phyloP scores from a whole-genome alignment of 2,113 vertebrate species.

The Empidonax traillii region DNA sequence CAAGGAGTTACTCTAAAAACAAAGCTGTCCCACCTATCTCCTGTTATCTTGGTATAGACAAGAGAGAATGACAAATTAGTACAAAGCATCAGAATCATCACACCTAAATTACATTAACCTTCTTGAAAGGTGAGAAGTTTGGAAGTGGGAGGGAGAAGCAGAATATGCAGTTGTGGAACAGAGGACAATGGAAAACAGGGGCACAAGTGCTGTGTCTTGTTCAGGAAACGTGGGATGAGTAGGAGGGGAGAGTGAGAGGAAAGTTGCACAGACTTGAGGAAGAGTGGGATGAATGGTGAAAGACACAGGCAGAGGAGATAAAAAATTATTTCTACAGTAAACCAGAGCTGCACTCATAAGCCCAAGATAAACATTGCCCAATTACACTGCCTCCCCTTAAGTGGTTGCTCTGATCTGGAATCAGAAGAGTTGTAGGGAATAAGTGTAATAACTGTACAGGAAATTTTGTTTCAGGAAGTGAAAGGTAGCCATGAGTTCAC shows the following conservation, averaged over 20 bases:
- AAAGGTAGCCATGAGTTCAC: neutral
- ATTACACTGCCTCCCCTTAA: neutral
- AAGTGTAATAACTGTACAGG: neutral
- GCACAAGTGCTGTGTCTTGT: neutral
- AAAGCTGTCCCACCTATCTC: neutral
- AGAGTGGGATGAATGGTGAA: neutral
- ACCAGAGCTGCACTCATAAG: neutral
- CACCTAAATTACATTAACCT: neutral
- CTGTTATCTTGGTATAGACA: neutral
- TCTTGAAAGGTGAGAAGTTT: neutral
- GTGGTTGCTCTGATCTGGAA: rapidly evolving
- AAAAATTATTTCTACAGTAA: neutral
- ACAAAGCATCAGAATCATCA: neutral
- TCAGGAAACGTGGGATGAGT: neutral
- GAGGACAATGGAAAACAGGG: neutral
- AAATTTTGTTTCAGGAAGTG: neutral
- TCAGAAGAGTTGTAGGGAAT: neutral
- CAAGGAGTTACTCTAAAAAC: neutral
- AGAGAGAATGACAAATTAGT: neutral
- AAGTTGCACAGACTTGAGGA: neutral
- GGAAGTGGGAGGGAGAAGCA: neutral
- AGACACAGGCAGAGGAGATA: neutral
- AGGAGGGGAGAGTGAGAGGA: neutral
- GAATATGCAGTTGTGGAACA: neutral
- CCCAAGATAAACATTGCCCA: neutral